A percentile compares a stretch with the other conserved stretches of the same genome.
phyloP scores from a whole-genome alignment of 2,797 vertebrate genomes.

The Danio jaintianensis region DNA sequence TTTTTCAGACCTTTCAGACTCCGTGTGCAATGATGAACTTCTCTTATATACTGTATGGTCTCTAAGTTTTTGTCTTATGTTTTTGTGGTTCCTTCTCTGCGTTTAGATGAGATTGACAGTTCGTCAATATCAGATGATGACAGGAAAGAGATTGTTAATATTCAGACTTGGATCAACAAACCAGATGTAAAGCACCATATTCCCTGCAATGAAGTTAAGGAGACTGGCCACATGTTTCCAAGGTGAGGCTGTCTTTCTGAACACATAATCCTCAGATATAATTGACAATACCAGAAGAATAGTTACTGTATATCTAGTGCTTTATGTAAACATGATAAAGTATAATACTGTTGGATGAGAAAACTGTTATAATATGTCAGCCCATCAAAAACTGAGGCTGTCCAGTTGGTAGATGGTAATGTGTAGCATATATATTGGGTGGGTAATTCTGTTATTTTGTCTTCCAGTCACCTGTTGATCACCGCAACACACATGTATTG shows the following conservation, averaged over 20 bases:
- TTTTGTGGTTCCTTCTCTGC: neutral
- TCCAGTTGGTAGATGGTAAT: neutral
- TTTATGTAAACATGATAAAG: too few relatives aligned
- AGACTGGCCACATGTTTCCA: conserved; percentile 97
- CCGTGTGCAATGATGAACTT: too few relatives aligned
- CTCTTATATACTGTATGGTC: neutral
- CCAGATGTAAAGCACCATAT: conserved; percentile 96
- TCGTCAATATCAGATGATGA: conserved; percentile 98
- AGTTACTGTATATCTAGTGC: neutral
- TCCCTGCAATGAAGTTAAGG: conserved; percentile 96
- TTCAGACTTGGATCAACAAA: conserved; percentile 99
- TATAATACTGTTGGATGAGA: too few relatives aligned
- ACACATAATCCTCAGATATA: neutral
- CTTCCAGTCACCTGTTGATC: conserved; percentile 88
- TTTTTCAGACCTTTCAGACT: too few relatives aligned
- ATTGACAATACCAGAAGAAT: neutral
- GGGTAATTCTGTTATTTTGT: neutral
- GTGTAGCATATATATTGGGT: neutral
- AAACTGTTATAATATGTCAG: too few relatives aligned
- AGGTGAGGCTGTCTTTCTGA: conserved; percentile 78
- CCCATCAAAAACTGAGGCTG: neutral
- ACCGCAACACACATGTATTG: conserved; percentile 99
- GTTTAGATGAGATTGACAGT: conserved; percentile 95
- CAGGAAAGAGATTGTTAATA: conserved; percentile 95
- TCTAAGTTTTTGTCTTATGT: neutral